Percentiles rank a stretch among this genome's conserved stretches.
Evolutionary conservation across 2,797 vertebrate species (phyloP).

Genomic region (Pangasius sanitwongsei): DNA sequence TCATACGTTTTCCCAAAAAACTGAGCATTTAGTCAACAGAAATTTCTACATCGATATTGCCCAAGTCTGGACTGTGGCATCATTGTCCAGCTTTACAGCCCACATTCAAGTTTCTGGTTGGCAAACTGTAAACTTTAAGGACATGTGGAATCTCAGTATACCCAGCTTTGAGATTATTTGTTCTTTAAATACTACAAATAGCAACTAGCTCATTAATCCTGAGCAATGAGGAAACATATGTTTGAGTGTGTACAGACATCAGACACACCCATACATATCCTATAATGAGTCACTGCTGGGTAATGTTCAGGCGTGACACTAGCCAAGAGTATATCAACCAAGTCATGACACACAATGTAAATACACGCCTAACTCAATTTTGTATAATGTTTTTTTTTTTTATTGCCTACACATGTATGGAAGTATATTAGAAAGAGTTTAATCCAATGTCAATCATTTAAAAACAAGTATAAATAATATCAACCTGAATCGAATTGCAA

Average conservation of each 20-base stretch:
- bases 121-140: neutral
- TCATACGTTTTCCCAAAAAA: neutral
- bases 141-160: neutral
- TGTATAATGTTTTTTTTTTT: neutral
- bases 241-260: neutral
- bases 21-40: neutral
- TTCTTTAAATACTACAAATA: neutral
- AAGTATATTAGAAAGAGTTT: neutral
- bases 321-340: neutral
- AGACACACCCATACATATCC: conserved; percentile 25
- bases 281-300: neutral
- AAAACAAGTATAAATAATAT: neutral
- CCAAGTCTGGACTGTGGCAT: neutral
- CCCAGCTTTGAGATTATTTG: neutral
- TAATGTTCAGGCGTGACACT: neutral
- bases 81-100: neutral
- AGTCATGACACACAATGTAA: conserved; percentile 5
- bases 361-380: conserved; percentile 18
- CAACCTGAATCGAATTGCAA: neutral
- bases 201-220: neutral
- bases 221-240: neutral
- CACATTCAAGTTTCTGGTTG: neutral
- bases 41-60: neutral
- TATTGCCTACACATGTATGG: neutral
- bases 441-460: neutral